Base-by-base conservation (phyloP, 2,113 vertebrate species). In the Erinaceus europaeus region DNA sequence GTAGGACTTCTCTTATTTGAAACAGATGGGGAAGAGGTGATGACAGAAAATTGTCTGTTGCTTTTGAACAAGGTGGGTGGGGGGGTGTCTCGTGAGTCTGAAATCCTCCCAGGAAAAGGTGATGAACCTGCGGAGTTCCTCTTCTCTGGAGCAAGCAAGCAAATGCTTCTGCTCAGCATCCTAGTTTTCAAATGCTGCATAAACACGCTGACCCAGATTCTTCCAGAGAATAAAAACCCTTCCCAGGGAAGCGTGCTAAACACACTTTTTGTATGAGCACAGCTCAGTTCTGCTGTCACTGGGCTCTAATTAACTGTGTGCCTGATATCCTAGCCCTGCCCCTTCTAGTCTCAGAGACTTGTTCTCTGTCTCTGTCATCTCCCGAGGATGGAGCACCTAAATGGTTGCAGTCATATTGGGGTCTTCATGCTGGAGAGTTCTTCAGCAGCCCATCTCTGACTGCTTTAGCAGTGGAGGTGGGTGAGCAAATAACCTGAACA, bases 201-300 rank as follows among this genome's bases (percentile, higher is more conserved):
- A 91, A 79, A 67, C 84, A 52, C 65, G 46, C 67, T 87, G 92
- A 83, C 87, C 87, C 82, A 89, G 84, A 89, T 93, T 92, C 65
- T 89, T 84, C 81, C 11, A 34, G 73, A 64, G 76, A 90, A 34
- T 40, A 53, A 50, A n/a, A 91, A 83, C 68, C 61, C 67, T 88
- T 84, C 86, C 91, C 57, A 21, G 65, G 84, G 74, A 78, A 82
- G 69, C 73, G 7, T 25, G 18, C 81, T 93, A 91, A 90, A n/a
- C n/a, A n/a, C 89, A 25, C 84, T 89, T 73, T 78, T n/a, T n/a
- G n/a, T n/a, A n/a, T n/a, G n/a, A n/a, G n/a, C n/a, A n/a, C n/a
- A n/a, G n/a, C n/a, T n/a, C n/a, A n/a, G n/a, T n/a, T n/a, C n/a
- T n/a, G 50, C 81, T 61, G 36, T 52, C 79, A 17, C 42, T 61